phyloP scores from a whole-genome alignment of 2,113 vertebrate genomes.

The Rostratula benghalensis region DNA sequence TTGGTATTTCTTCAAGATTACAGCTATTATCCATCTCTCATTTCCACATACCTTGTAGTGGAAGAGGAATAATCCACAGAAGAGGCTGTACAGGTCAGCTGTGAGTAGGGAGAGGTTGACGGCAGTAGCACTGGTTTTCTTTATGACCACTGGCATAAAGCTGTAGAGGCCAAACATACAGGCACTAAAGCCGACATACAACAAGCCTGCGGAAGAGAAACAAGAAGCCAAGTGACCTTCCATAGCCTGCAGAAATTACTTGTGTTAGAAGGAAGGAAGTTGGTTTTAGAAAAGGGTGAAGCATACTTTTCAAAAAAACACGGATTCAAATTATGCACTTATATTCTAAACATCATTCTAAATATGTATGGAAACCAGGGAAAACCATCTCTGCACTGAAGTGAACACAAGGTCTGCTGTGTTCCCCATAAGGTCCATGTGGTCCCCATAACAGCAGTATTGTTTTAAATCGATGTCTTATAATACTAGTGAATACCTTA shows the following conservation, averaged over 20 bases:
- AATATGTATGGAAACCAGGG: not conserved
- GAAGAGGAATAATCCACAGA: slow-evolving; percentile 93
- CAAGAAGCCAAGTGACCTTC: not conserved
- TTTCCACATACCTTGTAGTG: slow-evolving; percentile 87
- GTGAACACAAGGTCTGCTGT: not conserved
- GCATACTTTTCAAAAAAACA: not conserved
- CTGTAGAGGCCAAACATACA: slow-evolving; percentile 97
- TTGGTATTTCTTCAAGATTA: not conserved
- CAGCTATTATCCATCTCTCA: not conserved
- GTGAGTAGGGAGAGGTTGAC: slow-evolving; percentile 94
- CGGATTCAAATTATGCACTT: not conserved
- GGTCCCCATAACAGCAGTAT: not conserved
- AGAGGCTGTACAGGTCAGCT: slow-evolving; percentile 91
- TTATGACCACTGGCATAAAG: slow-evolving; percentile 95
- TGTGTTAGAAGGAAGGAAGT: not conserved
- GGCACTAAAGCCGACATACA: slow-evolving; percentile 90
- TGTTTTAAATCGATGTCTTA: not conserved
- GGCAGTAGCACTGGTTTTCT: slow-evolving; percentile 90
- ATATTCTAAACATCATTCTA: not conserved
- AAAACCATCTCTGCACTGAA: not conserved
- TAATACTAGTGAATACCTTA: not conserved
- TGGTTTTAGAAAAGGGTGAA: not conserved
- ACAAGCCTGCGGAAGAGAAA: slow-evolving; percentile 79
- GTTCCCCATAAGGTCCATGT: not conserved
- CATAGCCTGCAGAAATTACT: not conserved